Conservation (phyloP, 2,113 vertebrate species). For the Vidua chalybeata region DNA sequence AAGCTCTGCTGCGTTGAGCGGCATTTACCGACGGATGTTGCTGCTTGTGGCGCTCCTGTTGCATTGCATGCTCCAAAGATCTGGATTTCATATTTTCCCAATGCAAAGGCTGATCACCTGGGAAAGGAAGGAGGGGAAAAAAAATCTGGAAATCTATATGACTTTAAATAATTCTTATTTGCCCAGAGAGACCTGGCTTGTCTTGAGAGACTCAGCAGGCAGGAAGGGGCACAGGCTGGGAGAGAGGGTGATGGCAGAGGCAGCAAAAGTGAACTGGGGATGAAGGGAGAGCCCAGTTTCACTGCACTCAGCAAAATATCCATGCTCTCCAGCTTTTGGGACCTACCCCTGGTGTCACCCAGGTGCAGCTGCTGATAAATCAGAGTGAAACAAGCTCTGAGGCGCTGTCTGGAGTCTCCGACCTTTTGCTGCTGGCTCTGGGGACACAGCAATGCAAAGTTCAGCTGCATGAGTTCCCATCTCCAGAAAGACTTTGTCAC, state of each 20-base stretch:
- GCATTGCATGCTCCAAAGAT: not conserved
- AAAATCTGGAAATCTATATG: not conserved
- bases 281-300: not conserved
- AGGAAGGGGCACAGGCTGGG: not conserved
- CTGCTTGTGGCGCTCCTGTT: not conserved
- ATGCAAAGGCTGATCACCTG: not conserved
- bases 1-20: not conserved
- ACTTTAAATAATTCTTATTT: not conserved
- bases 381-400: not conserved
- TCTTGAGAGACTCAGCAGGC: not conserved
- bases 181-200: not conserved
- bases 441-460: not conserved
- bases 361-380: not conserved
- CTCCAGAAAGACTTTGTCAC: not conserved
- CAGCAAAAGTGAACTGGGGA: not conserved
- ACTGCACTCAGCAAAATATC: not conserved
- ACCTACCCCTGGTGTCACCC: not conserved
- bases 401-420: rapidly evolving
- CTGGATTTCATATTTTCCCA: not conserved
- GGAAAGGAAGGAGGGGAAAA: not conserved
- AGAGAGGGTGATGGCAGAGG: not conserved
- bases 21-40: not conserved
- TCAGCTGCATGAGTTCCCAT: not conserved
- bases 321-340: not conserved
- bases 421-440: not conserved